phyloP scores from a whole-genome alignment of 37 sponge, comb jelly and placozoan species.

The Hormiphora californensis region DNA sequence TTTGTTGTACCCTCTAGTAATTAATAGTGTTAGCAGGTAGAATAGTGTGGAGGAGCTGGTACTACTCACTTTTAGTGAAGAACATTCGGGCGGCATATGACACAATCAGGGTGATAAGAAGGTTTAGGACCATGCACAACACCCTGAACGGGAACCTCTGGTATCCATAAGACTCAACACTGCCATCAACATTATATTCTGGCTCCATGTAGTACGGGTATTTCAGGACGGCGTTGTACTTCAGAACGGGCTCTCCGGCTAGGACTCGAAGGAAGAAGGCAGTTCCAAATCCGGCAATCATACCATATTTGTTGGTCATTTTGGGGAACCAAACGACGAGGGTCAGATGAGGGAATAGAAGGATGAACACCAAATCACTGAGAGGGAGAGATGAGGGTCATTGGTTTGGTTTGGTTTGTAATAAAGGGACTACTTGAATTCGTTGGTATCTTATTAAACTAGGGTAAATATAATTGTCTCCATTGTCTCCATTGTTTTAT shows the following conservation, averaged over 20 bases:
- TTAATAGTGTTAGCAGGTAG: no score
- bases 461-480: neutral
- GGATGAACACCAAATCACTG: slow-evolving; percentile 48
- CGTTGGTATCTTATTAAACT: neutral
- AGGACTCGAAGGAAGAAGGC: neutral
- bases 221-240: slow-evolving; percentile 44
- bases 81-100: neutral
- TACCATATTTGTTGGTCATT: slow-evolving; percentile 6
- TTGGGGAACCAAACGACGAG: neutral
- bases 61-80: slow-evolving; percentile 35
- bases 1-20: neutral
- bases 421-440: neutral
- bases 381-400: neutral
- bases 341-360: slow-evolving; percentile 8
- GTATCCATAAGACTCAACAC: neutral
- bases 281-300: neutral
- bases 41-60: no score
- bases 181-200: neutral
- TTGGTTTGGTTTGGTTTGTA: neutral
- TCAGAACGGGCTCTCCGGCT: slow-evolving; percentile 1
- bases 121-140: slow-evolving; percentile 12
- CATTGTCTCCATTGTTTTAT: neutral
- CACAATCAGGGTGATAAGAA: neutral
- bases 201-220: neutral
- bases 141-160: slow-evolving; percentile 45